A percentile compares a stretch with the other conserved stretches of the same genome.
Conservation (phyloP, 2,888 invertebrate species). For the Tiliacea citrago region DNA sequence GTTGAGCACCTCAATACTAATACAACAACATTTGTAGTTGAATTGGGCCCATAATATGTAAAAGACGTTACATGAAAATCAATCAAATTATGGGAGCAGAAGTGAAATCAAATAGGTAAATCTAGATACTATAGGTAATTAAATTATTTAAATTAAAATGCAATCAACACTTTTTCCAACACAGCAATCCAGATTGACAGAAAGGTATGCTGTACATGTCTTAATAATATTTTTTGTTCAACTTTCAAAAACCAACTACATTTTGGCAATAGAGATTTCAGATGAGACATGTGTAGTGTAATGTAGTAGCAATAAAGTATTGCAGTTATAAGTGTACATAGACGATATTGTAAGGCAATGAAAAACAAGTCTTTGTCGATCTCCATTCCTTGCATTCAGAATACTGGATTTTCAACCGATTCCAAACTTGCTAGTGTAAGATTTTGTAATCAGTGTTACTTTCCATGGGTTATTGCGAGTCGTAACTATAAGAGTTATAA, state of each 20-base stretch:
- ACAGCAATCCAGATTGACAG: neutral
- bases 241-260: neutral
- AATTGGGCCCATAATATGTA: neutral
- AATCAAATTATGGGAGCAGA: neutral
- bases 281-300: too few species aligned
- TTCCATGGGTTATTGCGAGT: constrained; percentile 49
- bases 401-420: constrained; percentile 43
- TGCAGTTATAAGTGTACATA: neutral
- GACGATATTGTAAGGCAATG: neutral
- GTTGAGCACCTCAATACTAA: neutral
- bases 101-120: neutral
- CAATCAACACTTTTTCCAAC: neutral
- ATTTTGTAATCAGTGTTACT: constrained; percentile 54
- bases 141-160: too few species aligned
- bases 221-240: neutral
- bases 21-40: neutral
- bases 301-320: too few species aligned
- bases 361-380: constrained; percentile 22
- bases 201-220: neutral
- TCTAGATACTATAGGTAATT: too few species aligned
- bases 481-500: constrained; percentile 57
- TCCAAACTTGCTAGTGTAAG: constrained; percentile 9
- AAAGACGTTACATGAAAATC: neutral
- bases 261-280: neutral
- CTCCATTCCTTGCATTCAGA: constrained; percentile 2